These are phyloP conservation scores for Ceratoteleas bidentatus DNA, from an alignment of 1,140 invertebrate genomes.

Conservation along the genomic window DNA sequence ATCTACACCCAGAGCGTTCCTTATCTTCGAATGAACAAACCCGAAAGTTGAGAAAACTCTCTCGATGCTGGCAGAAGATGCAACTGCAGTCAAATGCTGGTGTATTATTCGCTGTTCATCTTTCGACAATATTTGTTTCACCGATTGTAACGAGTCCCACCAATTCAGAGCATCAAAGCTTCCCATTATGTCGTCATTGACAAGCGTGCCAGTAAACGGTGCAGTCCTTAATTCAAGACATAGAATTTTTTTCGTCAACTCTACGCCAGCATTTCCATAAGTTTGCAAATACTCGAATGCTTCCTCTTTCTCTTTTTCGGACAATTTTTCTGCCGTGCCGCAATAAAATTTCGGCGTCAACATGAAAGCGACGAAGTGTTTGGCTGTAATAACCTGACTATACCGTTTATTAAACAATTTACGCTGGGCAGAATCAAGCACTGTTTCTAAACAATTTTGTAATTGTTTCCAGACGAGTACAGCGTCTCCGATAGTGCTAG, in stretches of 20 bases:
- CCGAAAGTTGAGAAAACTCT: conserved; percentile 20
- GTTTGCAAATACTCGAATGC: conserved; percentile 2
- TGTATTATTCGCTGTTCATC: conserved; percentile 22
- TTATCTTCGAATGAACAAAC: conserved; percentile 15
- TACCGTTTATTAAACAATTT: conserved; percentile 21
- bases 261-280: background rate
- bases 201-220: conserved; percentile 11
- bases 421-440: conserved; percentile 4
- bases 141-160: conserved; percentile 16
- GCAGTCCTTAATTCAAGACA: conserved; percentile 7
- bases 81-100: conserved; percentile 15
- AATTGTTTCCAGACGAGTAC: conserved; percentile 11
- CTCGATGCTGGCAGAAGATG: conserved; percentile 28
- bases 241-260: conserved; percentile 6
- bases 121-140: conserved; percentile 11
- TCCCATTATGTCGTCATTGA: conserved; percentile 3
- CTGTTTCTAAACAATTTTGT: background rate
- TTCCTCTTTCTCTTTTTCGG: background rate
- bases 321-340: background rate
- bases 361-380: conserved; percentile 5
- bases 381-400: background rate
- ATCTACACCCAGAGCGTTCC: conserved; percentile 8
- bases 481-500: conserved; percentile 17
- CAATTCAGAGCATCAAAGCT: conserved; percentile 13
- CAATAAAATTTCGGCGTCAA: conserved; percentile 16